Percentiles rank a stretch among this genome's conserved stretches.
Conservation (phyloP, 2,888 invertebrate species). For the Temnothorax ravouxi region DNA sequence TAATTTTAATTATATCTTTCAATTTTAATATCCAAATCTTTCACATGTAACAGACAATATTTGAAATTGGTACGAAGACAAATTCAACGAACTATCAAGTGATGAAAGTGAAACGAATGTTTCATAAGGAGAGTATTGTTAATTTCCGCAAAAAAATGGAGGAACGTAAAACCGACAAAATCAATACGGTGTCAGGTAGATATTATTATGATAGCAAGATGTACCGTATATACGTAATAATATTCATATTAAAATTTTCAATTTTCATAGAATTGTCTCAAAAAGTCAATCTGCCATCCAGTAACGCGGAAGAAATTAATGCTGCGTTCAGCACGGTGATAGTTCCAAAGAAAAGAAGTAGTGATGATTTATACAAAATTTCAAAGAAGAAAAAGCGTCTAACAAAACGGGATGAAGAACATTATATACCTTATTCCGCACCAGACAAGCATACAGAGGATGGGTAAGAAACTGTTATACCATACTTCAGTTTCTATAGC, state of each 20-base stretch:
- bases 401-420: slow-evolving; percentile 90
- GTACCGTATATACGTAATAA: background rate
- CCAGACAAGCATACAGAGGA: slow-evolving; percentile 94
- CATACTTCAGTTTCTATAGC: background rate
- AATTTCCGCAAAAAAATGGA: slow-evolving; percentile 86
- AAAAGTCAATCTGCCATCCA: slow-evolving; percentile 82
- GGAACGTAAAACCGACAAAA: slow-evolving; percentile 78
- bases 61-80: slow-evolving; percentile 95
- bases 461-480: slow-evolving; percentile 87
- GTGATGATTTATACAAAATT: slow-evolving; percentile 88
- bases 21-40: slow-evolving; percentile 48
- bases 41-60: slow-evolving; percentile 92
- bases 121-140: slow-evolving; percentile 89
- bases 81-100: slow-evolving; percentile 92
- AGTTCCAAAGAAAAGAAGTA: slow-evolving; percentile 88
- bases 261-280: slow-evolving; percentile 48
- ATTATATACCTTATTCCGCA: slow-evolving; percentile 95
- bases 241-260: background rate
- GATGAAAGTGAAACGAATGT: slow-evolving; percentile 95
- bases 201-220: background rate
- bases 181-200: slow-evolving; percentile 43
- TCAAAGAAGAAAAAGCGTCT: slow-evolving; percentile 87
- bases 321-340: slow-evolving; percentile 88
- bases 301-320: slow-evolving; percentile 88
- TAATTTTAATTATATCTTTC: slow-evolving; percentile 13